Evolutionary conservation across 2,888 invertebrate species (phyloP).

Genomic region (Stenodera caucasica): DNA sequence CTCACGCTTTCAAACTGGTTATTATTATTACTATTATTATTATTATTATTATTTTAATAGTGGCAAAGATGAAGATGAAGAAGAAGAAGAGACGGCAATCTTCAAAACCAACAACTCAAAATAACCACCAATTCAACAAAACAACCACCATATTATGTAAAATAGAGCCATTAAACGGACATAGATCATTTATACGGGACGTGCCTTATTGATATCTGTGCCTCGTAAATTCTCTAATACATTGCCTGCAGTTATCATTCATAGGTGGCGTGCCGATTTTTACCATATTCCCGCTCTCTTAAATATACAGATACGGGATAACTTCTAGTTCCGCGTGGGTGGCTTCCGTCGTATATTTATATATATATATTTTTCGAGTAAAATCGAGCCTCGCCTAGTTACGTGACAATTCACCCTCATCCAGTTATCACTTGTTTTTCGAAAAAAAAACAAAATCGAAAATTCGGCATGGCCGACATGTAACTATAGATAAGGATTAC

Average conservation of each 20-base stretch:
- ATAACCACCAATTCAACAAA: too few species aligned
- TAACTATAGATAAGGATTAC: conserved; percentile 29
- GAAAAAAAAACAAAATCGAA: conserved; percentile 14
- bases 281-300: neutral
- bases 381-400: neutral
- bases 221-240: conserved; percentile 39
- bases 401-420: neutral
- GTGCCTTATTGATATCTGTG: conserved; percentile 46
- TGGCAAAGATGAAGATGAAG: neutral
- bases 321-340: conserved; percentile 39
- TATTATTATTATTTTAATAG: too few species aligned
- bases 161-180: conserved; percentile 46
- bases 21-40: too few species aligned
- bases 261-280: conserved; percentile 33
- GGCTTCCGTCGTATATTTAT: too few species aligned
- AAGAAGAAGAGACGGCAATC: too few species aligned
- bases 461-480: conserved; percentile 35
- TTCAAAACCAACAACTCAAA: too few species aligned
- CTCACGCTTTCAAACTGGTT: conserved; percentile 48
- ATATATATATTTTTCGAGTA: too few species aligned
- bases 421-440: too few species aligned
- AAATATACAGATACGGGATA: conserved; percentile 13
- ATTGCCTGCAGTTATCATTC: conserved; percentile 34
- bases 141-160: conserved; percentile 38
- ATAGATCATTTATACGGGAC: conserved; percentile 44